phyloP scores from a whole-genome alignment of 2,888 invertebrate species.

The Neria commutata region DNA sequence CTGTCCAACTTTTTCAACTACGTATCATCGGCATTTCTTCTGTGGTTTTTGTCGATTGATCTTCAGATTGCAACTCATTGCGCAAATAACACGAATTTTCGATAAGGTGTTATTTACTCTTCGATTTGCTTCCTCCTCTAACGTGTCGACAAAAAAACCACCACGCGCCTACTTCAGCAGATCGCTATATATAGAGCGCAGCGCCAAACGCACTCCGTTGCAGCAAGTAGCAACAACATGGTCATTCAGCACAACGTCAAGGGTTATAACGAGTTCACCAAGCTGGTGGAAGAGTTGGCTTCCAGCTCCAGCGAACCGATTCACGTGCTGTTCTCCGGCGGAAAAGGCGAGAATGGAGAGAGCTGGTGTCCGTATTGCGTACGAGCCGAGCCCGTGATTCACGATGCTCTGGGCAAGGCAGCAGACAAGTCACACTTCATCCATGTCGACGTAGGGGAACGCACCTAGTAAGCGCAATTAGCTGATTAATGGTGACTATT shows the following conservation, averaged over 20 bases:
- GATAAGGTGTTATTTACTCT: too few relatives aligned
- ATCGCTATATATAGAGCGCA: slow-evolving; percentile 31
- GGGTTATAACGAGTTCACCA: slow-evolving; percentile 60
- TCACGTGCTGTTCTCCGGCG: slow-evolving; percentile 61
- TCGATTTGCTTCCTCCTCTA: not conserved
- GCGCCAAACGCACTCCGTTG: slow-evolving; percentile 25
- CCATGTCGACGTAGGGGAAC: slow-evolving; percentile 80
- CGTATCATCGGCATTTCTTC: too few relatives aligned
- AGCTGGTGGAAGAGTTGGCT: slow-evolving; percentile 58
- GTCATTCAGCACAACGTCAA: slow-evolving; percentile 60
- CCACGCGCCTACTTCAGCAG: slow-evolving; percentile 36
- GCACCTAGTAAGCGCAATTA: slow-evolving; percentile 77
- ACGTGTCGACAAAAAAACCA: slow-evolving; percentile 26
- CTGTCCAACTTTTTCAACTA: too few relatives aligned
- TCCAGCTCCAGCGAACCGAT: slow-evolving; percentile 47
- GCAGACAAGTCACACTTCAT: slow-evolving; percentile 72
- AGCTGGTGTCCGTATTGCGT: slow-evolving; percentile 94
- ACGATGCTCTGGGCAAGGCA: slow-evolving; percentile 69
- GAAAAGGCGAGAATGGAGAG: slow-evolving; percentile 66
- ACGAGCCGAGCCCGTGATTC: slow-evolving; percentile 81
- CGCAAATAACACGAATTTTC: too few relatives aligned
- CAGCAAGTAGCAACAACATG: slow-evolving; percentile 46
- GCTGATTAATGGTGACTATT: too few relatives aligned
- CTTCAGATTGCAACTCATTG: too few relatives aligned
- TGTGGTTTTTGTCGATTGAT: too few relatives aligned